Evolutionary conservation across 2,797 vertebrate genomes (phyloP).

Genomic region (Spondyliosoma cantharus): DNA sequence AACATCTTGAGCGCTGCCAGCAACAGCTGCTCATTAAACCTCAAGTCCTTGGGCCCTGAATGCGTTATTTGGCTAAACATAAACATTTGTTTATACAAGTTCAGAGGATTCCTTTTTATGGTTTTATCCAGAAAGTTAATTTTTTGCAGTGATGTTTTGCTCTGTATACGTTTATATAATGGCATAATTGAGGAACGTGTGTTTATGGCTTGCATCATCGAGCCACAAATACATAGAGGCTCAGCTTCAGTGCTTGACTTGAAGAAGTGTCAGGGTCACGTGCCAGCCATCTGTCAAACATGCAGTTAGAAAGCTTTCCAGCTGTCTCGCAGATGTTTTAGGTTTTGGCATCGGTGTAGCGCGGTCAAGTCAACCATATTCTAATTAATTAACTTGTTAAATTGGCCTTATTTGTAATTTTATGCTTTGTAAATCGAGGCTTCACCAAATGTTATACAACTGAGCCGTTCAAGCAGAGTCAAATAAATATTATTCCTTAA

Average conservation of each 20-base stretch:
- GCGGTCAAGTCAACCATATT: conserved; percentile 5
- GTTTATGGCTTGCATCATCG: background rate
- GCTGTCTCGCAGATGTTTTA: conserved; percentile 47
- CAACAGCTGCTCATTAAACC: conserved; percentile 80
- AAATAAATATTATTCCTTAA: background rate
- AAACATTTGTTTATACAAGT: conserved; percentile 43
- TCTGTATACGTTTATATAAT: background rate
- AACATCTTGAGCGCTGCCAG: conserved; percentile 71
- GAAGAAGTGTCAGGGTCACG: conserved; percentile 38
- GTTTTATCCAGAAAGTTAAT: background rate
- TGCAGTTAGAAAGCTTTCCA: conserved; percentile 41
- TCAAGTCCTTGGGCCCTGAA: conserved; percentile 37
- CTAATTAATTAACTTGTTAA: background rate
- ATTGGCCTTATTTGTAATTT: background rate
- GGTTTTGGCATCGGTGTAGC: conserved; percentile 27
- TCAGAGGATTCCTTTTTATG: background rate
- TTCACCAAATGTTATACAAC: background rate
- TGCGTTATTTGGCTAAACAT: conserved; percentile 41
- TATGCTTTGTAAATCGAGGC: background rate
- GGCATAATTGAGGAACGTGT: background rate
- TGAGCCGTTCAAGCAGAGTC: background rate
- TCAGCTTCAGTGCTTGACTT: conserved; percentile 19
- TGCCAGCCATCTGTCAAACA: conserved; percentile 68
- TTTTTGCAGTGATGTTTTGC: background rate
- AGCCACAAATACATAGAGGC: background rate